phyloP scores from a whole-genome alignment of 2,888 invertebrate species.

The Pteria penguin region DNA sequence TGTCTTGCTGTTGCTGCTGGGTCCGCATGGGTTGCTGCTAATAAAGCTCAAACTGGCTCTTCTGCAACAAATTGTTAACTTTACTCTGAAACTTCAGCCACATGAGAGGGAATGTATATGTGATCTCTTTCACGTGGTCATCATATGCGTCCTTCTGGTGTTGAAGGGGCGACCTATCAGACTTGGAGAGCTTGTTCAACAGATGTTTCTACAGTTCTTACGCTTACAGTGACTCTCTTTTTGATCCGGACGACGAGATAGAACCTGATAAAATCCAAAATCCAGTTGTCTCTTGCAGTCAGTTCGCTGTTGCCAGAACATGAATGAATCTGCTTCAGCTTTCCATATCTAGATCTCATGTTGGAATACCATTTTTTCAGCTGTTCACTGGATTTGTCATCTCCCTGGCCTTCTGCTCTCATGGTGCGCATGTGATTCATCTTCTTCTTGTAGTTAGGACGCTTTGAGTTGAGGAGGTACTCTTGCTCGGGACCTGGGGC shows the following conservation, averaged over 20 bases:
- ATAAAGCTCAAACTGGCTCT: too few relatives aligned
- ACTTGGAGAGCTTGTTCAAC: too few relatives aligned
- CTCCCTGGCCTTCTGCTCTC: constrained; percentile 24
- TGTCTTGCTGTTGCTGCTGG: too few relatives aligned
- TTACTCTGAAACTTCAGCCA: too few relatives aligned
- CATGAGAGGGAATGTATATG: too few relatives aligned
- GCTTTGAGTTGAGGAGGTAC: constrained; percentile 9
- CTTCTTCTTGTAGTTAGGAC: constrained; percentile 2
- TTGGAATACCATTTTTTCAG: constrained; percentile 24
- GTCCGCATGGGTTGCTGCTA: too few relatives aligned
- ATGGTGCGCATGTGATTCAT: constrained; percentile 7
- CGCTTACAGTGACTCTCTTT: not conserved
- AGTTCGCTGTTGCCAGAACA: constrained; percentile 25
- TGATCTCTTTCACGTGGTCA: too few relatives aligned
- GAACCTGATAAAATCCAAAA: constrained; percentile 4
- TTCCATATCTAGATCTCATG: constrained; percentile 21
- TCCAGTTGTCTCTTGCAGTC: constrained; percentile 8
- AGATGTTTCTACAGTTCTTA: too few relatives aligned
- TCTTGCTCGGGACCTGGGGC: constrained; percentile 1
- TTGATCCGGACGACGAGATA: constrained; percentile 1
- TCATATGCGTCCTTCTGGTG: too few relatives aligned
- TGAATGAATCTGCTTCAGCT: constrained; percentile 23
- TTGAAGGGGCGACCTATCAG: too few relatives aligned
- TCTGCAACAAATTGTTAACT: too few relatives aligned
- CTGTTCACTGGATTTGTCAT: constrained; percentile 12